Evolutionary conservation across 2,888 invertebrate species (phyloP).

Genomic region (Deilephila porcellus): DNA sequence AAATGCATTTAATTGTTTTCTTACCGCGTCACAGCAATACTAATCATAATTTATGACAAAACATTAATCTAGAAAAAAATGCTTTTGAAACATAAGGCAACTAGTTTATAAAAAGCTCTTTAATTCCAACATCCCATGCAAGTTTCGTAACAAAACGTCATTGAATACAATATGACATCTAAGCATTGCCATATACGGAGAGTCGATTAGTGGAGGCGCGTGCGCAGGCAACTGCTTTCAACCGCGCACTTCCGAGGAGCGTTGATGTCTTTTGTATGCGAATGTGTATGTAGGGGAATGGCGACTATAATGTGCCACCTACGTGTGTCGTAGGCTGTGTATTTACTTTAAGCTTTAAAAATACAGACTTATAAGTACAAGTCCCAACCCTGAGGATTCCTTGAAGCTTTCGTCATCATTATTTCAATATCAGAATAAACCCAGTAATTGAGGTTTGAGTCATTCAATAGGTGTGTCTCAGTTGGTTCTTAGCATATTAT

Average conservation of each 20-base stretch:
- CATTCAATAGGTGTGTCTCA: no score
- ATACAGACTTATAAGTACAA: not conserved
- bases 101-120: no score
- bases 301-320: slow-evolving; percentile 25
- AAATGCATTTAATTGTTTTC: no score
- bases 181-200: slow-evolving; percentile 46
- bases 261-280: slow-evolving; percentile 40
- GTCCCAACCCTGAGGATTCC: not conserved
- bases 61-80: no score
- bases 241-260: slow-evolving; percentile 32
- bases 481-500: no score
- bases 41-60: no score
- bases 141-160: slow-evolving; percentile 19
- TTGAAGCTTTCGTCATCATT: no score
- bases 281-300: slow-evolving; percentile 29
- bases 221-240: slow-evolving; percentile 35
- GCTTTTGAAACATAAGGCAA: no score
- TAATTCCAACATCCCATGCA: not conserved
- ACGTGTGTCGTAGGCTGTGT: not conserved
- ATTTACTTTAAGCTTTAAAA: not conserved
- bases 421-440: no score
- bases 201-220: slow-evolving; percentile 47
- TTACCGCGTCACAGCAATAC: no score
- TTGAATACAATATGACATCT: slow-evolving; percentile 35
- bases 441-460: no score